Percentiles rank a stretch among this genome's conserved stretches.
These are phyloP conservation scores for Phoenicopterus ruber DNA, from an alignment of 2,113 vertebrate species.

Conservation along the genomic window DNA sequence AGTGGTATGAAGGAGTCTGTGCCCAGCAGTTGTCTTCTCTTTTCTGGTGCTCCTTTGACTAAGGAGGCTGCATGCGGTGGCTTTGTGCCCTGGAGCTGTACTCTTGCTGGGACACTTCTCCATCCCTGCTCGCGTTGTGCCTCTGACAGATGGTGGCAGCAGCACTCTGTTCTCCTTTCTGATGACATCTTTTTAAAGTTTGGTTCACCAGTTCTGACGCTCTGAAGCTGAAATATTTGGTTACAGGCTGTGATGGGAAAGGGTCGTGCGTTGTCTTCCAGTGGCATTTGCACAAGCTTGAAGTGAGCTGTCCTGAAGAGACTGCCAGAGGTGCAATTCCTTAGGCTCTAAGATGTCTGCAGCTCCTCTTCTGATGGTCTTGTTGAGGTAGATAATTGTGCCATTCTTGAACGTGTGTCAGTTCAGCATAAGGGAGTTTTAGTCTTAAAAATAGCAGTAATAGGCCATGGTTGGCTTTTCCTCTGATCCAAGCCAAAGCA, in stretches of 20 bases:
- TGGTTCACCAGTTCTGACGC: neutral
- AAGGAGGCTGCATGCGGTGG: neutral
- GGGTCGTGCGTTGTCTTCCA: fast-evolving
- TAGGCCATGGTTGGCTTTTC: neutral
- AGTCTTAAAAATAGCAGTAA: neutral
- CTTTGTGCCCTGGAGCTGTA: neutral
- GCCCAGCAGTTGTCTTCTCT: neutral
- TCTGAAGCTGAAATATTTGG: neutral
- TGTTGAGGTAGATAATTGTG: neutral
- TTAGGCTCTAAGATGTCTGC: neutral
- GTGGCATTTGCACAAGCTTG: neutral
- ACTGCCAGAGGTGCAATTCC: neutral
- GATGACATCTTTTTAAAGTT: neutral
- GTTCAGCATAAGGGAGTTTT: neutral
- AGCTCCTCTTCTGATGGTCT: neutral
- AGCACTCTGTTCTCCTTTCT: neutral
- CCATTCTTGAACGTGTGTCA: neutral
- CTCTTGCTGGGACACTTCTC: neutral
- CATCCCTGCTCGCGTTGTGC: neutral
- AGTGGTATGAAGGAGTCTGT: neutral
- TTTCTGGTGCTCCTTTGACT: neutral
- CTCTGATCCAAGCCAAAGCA: neutral
- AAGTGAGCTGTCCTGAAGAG: neutral
- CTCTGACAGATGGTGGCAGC: neutral
- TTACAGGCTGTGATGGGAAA: neutral